Evolutionary conservation across 2,113 vertebrate genomes (phyloP).

Genomic region (Setophaga kirtlandii): DNA sequence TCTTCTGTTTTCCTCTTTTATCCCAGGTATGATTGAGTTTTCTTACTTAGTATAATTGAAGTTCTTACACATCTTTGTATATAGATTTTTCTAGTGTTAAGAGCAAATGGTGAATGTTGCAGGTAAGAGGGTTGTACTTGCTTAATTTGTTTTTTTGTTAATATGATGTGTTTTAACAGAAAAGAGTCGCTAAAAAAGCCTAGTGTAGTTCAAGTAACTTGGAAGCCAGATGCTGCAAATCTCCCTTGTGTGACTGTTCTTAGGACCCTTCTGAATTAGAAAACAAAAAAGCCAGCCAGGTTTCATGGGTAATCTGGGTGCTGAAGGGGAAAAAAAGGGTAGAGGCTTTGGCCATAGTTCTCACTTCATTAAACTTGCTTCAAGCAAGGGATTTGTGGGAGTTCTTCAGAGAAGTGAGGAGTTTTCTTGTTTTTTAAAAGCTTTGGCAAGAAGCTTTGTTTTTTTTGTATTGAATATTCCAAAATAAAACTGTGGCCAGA

Average conservation of each 20-base stretch:
- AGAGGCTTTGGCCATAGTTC: background rate
- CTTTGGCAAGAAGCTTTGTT: background rate
- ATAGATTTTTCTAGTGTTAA: background rate
- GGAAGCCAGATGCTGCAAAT: background rate
- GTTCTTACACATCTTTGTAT: background rate
- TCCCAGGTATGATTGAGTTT: background rate
- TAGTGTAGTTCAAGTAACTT: background rate
- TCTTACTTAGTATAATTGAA: background rate
- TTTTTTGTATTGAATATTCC: background rate
- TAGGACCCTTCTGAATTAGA: background rate
- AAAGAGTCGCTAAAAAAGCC: background rate
- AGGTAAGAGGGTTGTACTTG: background rate
- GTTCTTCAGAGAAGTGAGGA: background rate
- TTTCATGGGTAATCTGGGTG: background rate
- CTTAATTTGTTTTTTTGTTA: background rate
- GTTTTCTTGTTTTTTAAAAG: background rate
- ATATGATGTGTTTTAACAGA: background rate
- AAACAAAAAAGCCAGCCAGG: background rate
- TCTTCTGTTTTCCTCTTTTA: background rate
- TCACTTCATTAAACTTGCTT: background rate
- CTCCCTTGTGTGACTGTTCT: background rate
- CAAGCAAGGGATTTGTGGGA: background rate
- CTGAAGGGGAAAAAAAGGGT: background rate
- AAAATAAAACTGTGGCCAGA: constrained; percentile 4
- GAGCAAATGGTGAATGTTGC: background rate